Evolutionary conservation across 2,113 vertebrate species (phyloP).

Genomic region (Tapirus terrestris): DNA sequence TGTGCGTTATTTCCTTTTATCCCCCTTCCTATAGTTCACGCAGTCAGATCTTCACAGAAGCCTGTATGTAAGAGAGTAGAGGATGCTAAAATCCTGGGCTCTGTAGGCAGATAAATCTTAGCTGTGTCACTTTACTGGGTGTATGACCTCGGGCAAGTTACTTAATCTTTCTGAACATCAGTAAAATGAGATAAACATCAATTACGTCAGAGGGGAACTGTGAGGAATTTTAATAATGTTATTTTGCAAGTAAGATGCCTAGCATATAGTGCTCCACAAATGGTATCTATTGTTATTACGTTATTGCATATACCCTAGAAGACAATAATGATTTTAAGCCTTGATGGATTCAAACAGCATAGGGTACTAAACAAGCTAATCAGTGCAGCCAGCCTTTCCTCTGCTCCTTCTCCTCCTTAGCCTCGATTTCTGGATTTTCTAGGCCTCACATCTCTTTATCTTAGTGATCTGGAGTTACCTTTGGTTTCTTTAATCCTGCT

Average conservation of each 20-base stretch:
- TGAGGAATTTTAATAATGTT: slow-evolving; percentile 1
- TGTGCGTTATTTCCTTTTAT: background rate
- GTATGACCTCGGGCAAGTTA: background rate
- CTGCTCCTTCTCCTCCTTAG: background rate
- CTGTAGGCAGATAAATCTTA: background rate
- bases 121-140: background rate
- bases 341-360: background rate
- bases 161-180: slow-evolving; percentile 11
- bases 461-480: slow-evolving; percentile 15
- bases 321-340: background rate
- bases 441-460: background rate
- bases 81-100: background rate
- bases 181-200: slow-evolving; percentile 47
- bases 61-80: background rate
- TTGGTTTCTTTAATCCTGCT: background rate
- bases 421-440: background rate
- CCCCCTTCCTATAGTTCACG: background rate
- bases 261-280: background rate
- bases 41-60: background rate
- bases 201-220: background rate
- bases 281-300: background rate
- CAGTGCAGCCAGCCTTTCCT: background rate
- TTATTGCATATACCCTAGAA: background rate
- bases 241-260: slow-evolving; percentile 7
- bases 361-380: background rate